Conservation (phyloP, 1,140 invertebrate genomes). For the Mactra quadrangularis region DNA sequence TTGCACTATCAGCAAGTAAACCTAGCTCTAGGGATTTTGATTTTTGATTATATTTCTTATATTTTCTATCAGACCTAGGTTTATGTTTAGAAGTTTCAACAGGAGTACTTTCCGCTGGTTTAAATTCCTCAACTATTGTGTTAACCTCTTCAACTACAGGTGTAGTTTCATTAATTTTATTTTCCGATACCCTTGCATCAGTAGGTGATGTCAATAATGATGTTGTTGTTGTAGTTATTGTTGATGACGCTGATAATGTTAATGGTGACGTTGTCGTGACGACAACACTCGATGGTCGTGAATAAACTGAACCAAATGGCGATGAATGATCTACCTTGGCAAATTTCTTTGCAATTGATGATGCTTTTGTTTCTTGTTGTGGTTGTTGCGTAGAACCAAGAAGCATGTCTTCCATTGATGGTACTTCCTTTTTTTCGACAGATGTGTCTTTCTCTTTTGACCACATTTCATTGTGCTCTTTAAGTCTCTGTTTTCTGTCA, state of each 20-base stretch:
- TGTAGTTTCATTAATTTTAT: slow-evolving; percentile 12
- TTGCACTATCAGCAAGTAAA: slow-evolving; percentile 27
- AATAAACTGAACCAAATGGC: slow-evolving; percentile 58
- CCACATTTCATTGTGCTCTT: slow-evolving; percentile 34
- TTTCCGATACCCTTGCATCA: slow-evolving; percentile 26
- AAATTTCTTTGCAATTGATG: slow-evolving; percentile 42
- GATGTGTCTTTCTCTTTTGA: slow-evolving; percentile 16
- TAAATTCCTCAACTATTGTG: background rate
- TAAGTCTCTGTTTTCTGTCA: slow-evolving; percentile 17
- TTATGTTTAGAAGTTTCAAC: background rate
- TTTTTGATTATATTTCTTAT: slow-evolving; percentile 58
- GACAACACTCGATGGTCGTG: slow-evolving; percentile 22
- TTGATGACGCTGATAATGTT: slow-evolving; percentile 14
- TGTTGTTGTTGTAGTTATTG: slow-evolving; percentile 3
- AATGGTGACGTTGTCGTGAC: background rate
- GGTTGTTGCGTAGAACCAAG: slow-evolving; percentile 18
- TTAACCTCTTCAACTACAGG: background rate
- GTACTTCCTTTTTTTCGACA: slow-evolving; percentile 12
- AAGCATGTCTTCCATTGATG: slow-evolving; percentile 52
- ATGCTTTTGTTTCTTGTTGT: slow-evolving; percentile 15
- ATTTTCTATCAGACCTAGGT: slow-evolving; percentile 19
- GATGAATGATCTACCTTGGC: slow-evolving; percentile 51
- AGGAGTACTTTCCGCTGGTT: background rate
- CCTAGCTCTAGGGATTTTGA: slow-evolving; percentile 59
- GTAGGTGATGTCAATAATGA: slow-evolving; percentile 4